Percentiles rank a stretch among this genome's conserved stretches.
These are phyloP conservation scores for Poeciliopsis gracilis DNA, from an alignment of 2,797 vertebrate genomes.

Conservation along the genomic window DNA sequence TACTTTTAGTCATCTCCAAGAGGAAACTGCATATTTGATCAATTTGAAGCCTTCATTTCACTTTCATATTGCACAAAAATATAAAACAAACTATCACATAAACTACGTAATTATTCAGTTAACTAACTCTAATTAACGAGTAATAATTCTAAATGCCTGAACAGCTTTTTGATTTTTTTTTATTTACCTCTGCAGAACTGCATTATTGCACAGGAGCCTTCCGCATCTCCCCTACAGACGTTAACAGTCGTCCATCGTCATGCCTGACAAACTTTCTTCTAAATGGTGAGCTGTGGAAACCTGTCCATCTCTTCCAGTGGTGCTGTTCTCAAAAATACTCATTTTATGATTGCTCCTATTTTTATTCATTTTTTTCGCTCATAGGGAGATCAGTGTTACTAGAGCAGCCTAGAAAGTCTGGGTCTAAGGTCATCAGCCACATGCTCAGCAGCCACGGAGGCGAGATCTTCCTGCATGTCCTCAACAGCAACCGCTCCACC, in stretches of 20 bases:
- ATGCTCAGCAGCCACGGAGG: constrained; percentile 99
- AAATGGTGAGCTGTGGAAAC: constrained; percentile 82
- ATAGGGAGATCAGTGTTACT: constrained; percentile 93
- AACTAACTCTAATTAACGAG: neutral
- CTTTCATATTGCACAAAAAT: neutral
- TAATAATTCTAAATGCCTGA: neutral
- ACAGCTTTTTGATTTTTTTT: neutral
- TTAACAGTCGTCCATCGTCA: constrained; percentile 97
- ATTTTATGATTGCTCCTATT: neutral
- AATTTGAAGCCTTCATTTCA: neutral
- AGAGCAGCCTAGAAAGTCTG: constrained; percentile 97
- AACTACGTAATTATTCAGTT: no score
- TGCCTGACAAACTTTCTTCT: constrained; percentile 98
- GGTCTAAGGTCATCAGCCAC: constrained; percentile 98
- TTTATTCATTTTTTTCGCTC: neutral
- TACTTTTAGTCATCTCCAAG: no score
- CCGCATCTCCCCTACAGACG: constrained; percentile 97
- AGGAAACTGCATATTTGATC: no score
- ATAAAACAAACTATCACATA: neutral
- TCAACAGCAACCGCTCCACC: constrained; percentile 97
- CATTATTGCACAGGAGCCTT: constrained; percentile 98
- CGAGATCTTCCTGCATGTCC: constrained; percentile 96
- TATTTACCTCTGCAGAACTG: constrained; percentile 81
- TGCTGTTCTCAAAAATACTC: neutral
- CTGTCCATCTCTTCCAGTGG: neutral